These are phyloP conservation scores for Amblyraja radiata DNA, from an alignment of 2,797 vertebrate genomes.

Conservation along the genomic window DNA sequence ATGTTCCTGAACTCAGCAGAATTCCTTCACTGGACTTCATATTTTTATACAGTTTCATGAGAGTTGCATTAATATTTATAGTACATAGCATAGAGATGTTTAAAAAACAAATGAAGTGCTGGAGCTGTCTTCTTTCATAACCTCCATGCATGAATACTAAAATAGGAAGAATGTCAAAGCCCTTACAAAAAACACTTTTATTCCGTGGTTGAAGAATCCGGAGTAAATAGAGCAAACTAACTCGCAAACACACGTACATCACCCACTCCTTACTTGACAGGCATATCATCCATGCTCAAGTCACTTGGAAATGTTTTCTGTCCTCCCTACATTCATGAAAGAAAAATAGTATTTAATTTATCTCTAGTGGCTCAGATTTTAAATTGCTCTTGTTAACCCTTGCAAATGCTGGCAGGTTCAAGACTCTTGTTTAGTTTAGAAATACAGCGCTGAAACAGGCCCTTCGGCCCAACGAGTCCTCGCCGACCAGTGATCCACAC, in stretches of 20 bases:
- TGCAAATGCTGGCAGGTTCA: too few species aligned
- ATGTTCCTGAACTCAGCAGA: not conserved
- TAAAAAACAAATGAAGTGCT: not conserved
- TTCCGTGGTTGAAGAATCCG: not conserved
- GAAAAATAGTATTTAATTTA: not conserved
- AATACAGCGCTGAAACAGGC: too few species aligned
- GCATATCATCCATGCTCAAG: not conserved
- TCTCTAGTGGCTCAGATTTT: too few species aligned
- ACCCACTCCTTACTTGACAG: not conserved
- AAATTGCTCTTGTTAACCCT: too few species aligned
- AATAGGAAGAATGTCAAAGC: not conserved
- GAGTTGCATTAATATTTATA: conserved; percentile 5
- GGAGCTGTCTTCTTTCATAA: not conserved
- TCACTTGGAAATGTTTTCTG: not conserved
- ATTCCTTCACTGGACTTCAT: not conserved
- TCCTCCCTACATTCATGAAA: not conserved
- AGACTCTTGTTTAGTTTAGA: too few species aligned
- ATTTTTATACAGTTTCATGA: not conserved
- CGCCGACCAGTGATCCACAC: too few species aligned
- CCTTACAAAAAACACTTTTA: not conserved
- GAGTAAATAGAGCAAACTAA: not conserved
- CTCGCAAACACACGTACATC: not conserved
- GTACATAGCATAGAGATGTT: too few species aligned
- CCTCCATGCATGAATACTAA: not conserved
- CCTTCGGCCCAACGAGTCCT: too few species aligned